phyloP scores from a whole-genome alignment of 1,140 invertebrate species.

The Oncopodura yosiiana region DNA sequence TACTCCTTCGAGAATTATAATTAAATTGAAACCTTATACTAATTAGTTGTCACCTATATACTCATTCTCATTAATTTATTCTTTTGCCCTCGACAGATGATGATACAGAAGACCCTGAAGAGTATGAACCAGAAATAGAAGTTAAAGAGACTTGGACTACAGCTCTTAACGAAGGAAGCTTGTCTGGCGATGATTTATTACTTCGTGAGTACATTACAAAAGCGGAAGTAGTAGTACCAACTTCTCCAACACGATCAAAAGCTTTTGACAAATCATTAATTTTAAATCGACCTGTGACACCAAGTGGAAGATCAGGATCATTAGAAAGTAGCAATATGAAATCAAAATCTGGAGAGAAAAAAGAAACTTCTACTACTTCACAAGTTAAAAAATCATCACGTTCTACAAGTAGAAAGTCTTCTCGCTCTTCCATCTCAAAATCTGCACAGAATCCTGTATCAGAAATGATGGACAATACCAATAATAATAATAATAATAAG shows the following conservation, averaged over 20 bases:
- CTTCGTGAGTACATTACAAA: slow-evolving; percentile 20
- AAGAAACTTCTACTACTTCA: too few species aligned
- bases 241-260: background rate
- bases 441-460: too few species aligned
- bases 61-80: background rate
- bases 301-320: too few species aligned
- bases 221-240: slow-evolving; percentile 1
- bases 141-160: slow-evolving; percentile 23
- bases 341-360: too few species aligned
- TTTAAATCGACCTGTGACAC: background rate
- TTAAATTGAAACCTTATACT: too few species aligned
- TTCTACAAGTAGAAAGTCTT: too few species aligned
- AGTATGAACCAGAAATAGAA: slow-evolving; percentile 31
- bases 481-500: too few species aligned
- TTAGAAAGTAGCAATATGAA: too few species aligned
- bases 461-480: too few species aligned
- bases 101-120: slow-evolving; percentile 28
- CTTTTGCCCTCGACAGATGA: background rate
- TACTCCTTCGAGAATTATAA: background rate
- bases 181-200: slow-evolving; percentile 29
- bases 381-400: too few species aligned
- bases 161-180: slow-evolving; percentile 1
- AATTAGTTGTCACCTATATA: too few species aligned
- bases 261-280: background rate
- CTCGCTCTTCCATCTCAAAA: too few species aligned